A percentile compares a stretch with the other conserved stretches of the same genome.
These are phyloP conservation scores for Pristionchus exspectatus DNA, from an alignment of 2,888 invertebrate genomes.

Conservation along the genomic window DNA sequence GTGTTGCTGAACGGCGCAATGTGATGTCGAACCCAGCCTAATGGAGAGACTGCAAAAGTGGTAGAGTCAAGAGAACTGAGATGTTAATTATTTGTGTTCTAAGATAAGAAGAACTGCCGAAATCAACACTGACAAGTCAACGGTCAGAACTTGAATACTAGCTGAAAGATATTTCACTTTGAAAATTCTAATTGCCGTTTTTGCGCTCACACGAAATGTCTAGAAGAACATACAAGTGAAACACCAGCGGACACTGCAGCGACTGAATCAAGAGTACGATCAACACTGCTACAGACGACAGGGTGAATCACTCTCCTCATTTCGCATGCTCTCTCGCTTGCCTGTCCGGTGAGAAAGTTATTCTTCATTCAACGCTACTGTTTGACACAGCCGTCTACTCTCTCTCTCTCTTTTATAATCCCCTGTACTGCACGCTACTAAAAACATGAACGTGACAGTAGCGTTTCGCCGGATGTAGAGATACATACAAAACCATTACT, in stretches of 20 bases:
- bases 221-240: background rate
- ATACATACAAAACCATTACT: too few species aligned
- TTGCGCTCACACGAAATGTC: too few species aligned
- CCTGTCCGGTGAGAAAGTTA: background rate
- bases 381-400: background rate
- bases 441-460: background rate
- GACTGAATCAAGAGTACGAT: background rate
- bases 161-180: background rate
- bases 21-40: conserved; percentile 12
- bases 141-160: background rate
- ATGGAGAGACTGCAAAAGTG: background rate
- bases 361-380: background rate
- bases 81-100: background rate
- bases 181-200: too few species aligned
- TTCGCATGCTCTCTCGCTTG: background rate
- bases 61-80: background rate
- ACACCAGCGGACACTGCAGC: background rate
- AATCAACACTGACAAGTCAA: background rate
- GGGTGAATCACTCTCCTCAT: background rate
- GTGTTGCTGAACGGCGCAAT: conserved; percentile 17
- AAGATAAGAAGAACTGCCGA: background rate
- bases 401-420: background rate
- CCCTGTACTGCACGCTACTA: background rate
- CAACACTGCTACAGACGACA: background rate
- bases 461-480: background rate